A percentile compares a stretch with the other conserved stretches of the same genome.
Evolutionary conservation across 2,888 invertebrate genomes (phyloP).

Genomic region (Ophion ellenae): DNA sequence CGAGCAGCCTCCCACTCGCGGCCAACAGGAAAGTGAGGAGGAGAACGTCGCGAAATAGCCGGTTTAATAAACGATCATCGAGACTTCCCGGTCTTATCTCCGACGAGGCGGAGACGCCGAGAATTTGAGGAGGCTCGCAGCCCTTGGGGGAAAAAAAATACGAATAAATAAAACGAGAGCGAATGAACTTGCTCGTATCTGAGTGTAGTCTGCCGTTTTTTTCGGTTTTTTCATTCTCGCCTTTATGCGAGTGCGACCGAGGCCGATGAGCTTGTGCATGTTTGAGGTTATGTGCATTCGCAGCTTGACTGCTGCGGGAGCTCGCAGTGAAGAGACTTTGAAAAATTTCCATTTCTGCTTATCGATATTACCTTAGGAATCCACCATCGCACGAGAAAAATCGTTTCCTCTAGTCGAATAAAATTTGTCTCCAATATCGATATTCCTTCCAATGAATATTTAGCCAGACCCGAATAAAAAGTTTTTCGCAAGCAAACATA

Average conservation of each 20-base stretch:
- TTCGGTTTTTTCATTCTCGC: not conserved
- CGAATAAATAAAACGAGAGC: slow-evolving; percentile 13
- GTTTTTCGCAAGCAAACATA: too few species aligned
- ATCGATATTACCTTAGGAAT: not conserved
- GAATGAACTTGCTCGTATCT: slow-evolving; percentile 54
- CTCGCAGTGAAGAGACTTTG: not conserved
- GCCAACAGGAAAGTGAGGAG: slow-evolving; percentile 14
- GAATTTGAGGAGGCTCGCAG: slow-evolving; percentile 48
- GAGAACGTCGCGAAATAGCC: slow-evolving; percentile 48
- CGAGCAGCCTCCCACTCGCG: slow-evolving; percentile 62
- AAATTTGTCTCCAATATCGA: not conserved
- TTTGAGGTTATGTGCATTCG: not conserved
- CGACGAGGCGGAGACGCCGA: slow-evolving; percentile 33
- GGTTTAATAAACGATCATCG: slow-evolving; percentile 65
- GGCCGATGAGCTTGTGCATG: not conserved
- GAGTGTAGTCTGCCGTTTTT: slow-evolving; percentile 36
- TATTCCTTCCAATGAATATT: not conserved
- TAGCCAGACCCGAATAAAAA: too few species aligned
- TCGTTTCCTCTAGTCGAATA: not conserved
- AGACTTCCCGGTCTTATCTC: slow-evolving; percentile 64
- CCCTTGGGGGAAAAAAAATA: slow-evolving; percentile 31
- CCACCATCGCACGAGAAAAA: not conserved
- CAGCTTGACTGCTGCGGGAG: not conserved
- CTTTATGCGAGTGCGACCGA: not conserved
- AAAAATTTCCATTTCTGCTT: not conserved